These are phyloP conservation scores for Peromyscus aztecus DNA, from an alignment of 2,797 vertebrate genomes.

Conservation along the genomic window DNA sequence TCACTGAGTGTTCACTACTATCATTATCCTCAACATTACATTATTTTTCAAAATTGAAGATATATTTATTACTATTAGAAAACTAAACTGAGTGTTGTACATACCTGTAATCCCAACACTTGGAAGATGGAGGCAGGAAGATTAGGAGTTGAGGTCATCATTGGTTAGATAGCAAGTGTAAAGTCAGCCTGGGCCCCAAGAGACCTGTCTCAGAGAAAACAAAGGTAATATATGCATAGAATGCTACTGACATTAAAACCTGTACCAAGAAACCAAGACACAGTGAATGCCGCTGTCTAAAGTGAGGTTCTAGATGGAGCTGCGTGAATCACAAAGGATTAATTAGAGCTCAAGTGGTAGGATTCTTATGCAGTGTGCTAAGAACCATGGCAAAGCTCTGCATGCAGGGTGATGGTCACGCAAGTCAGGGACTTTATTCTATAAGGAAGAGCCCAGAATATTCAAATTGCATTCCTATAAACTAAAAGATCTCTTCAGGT, in stretches of 20 bases:
- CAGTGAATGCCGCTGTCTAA: background rate
- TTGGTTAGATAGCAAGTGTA: background rate
- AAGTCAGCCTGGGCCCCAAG: background rate
- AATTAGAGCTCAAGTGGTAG: background rate
- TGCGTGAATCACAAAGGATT: background rate
- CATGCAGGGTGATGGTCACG: too few relatives aligned
- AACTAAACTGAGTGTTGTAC: background rate
- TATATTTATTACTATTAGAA: background rate
- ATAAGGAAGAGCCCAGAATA: too few relatives aligned
- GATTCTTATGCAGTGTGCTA: background rate
- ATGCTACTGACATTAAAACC: background rate
- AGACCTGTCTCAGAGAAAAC: background rate
- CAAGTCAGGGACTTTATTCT: background rate
- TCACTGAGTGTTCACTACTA: background rate
- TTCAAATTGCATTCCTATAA: background rate
- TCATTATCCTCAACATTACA: background rate
- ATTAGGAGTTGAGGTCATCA: background rate
- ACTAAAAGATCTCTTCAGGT: background rate
- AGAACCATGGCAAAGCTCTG: background rate
- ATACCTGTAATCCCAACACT: background rate
- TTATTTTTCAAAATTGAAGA: background rate
- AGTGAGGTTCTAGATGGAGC: background rate
- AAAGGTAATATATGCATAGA: background rate
- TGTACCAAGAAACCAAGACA: background rate
- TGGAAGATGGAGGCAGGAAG: background rate